Conservation (phyloP, 1,140 invertebrate species). For the Drosophila eugracilis region DNA sequence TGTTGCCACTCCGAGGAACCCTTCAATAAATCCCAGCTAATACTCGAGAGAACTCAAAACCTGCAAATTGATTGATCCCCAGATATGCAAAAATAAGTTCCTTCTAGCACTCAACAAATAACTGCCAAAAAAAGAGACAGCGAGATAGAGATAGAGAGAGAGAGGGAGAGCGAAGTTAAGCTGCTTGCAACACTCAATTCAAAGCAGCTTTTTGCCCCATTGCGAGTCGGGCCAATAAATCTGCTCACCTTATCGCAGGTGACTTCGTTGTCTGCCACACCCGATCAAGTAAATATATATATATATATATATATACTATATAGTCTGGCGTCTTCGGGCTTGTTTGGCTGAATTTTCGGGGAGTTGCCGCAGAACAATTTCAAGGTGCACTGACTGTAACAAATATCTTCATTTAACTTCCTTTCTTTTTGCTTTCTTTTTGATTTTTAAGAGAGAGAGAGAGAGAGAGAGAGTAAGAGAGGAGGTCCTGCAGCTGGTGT, state of each 20-base stretch:
- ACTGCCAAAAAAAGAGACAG: conserved; percentile 2
- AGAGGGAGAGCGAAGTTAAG: conserved; percentile 30
- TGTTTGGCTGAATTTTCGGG: conserved; percentile 31
- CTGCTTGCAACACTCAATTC: conserved; percentile 40
- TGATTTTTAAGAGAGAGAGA: no score
- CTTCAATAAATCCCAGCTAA: neutral
- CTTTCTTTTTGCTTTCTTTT: conserved; percentile 3
- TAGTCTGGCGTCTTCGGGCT: neutral
- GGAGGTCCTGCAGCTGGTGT: conserved; percentile 33
- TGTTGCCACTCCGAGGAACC: neutral
- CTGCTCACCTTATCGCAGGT: conserved; percentile 45
- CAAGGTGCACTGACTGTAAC: conserved; percentile 79
- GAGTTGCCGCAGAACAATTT: conserved; percentile 71
- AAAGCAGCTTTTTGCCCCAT: conserved; percentile 29
- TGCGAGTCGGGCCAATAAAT: conserved; percentile 38
- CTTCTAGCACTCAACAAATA: conserved; percentile 20
- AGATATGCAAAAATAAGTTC: conserved; percentile 32
- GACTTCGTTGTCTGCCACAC: conserved; percentile 33
- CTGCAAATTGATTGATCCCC: conserved; percentile 35
- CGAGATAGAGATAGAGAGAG: conserved; percentile 2
- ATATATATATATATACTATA: neutral
- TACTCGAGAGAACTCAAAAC: neutral
- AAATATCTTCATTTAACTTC: conserved; percentile 79
- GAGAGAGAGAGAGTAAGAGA: no score
- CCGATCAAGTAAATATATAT: conserved; percentile 19